Conservation (phyloP, 1,140 invertebrate genomes). For the Pentalonia nigronervosa region DNA sequence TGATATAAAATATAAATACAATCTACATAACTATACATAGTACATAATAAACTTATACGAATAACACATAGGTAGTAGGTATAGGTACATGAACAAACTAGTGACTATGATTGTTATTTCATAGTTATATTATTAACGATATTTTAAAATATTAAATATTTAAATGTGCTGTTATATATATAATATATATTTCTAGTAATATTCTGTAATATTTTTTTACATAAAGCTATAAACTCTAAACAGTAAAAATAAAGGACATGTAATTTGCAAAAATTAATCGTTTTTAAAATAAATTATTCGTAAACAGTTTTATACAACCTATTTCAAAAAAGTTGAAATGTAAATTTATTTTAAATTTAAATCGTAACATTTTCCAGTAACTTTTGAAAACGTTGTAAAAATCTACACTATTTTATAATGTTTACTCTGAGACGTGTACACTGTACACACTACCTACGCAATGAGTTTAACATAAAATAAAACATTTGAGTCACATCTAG, state of each 20-base stretch:
- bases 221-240: not conserved
- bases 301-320: not conserved
- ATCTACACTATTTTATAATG: not conserved
- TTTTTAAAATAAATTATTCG: not conserved
- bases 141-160: not conserved
- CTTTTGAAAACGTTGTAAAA: not conserved
- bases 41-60: too few relatives aligned
- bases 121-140: not conserved
- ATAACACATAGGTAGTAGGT: too few relatives aligned
- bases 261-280: not conserved
- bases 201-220: not conserved
- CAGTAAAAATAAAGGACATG: not conserved
- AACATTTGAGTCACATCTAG: constrained; percentile 44
- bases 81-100: not conserved
- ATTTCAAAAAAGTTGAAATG: not conserved
- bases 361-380: not conserved
- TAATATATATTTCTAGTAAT: not conserved
- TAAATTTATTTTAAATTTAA: not conserved
- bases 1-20: not conserved
- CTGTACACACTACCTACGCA: not conserved
- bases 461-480: constrained; percentile 24
- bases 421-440: not conserved
- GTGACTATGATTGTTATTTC: not conserved
- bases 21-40: not conserved
- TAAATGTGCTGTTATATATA: not conserved